Evolutionary conservation across 2,888 invertebrate genomes (phyloP), one percentile per base, ranked within the genome.

Genomic region (Gnatocerus cornutus): DNA sequence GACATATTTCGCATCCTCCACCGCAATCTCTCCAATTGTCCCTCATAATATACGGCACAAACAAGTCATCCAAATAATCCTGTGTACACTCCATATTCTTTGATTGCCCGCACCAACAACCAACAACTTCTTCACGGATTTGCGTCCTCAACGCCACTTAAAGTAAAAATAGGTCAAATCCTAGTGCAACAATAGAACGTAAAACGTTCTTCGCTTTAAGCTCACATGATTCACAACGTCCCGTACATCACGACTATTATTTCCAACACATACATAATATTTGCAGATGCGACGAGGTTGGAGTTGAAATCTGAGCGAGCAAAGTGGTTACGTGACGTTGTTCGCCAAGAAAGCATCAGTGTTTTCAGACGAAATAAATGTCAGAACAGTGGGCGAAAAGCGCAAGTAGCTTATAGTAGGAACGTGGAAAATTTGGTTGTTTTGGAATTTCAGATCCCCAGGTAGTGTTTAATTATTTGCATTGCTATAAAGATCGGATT

Each of bases 251-350:
- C 43, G 43, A 43, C 39, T 56, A 41, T 39, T 55, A 41, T 52
- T 52, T 55, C 58, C 43, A 58, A n/a, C 43, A 58, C 58, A 58
- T 55, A 58, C 58, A 59, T 30, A 50, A 41, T 50, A 46, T 37
- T 59, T 59, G 56, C 56, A 43, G 43, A 43, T 59, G 59, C 43
- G 43, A 30, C 29, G 30, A 30, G 6, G 45, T 33, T 30, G 10
- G 27, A 46, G 59, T 21, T 59, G 59, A 59, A 59, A 59, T 45
- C 29, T 59, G 46, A 41, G 41, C 41, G 59, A 27, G 30, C 45
- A 59, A 59, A 59, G 59, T 59, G 59, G 59, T 59, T 59, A 59
- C 59, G 59, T 59, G 59, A 59, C 59, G 46, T 46, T 59, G 46
- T 59, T 45, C 14, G 1, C 45, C 30, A 29, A 29, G 9, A 27